These are phyloP conservation scores for Drosophila malerkotliana DNA, from an alignment of 1,140 invertebrate species.

Conservation along the genomic window DNA sequence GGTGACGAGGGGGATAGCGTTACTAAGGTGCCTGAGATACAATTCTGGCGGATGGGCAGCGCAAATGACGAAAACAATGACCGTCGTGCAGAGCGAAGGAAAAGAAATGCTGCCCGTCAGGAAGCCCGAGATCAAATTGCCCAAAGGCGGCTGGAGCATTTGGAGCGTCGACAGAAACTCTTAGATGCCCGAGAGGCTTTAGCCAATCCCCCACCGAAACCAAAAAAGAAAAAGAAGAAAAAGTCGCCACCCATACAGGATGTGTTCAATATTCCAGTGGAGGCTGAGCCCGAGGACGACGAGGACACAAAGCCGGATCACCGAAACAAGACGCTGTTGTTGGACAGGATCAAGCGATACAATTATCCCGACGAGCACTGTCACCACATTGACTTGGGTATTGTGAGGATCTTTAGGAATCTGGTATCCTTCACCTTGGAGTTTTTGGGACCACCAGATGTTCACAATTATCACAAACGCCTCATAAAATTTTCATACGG, in stretches of 20 bases:
- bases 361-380: constrained; percentile 50
- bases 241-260: constrained; percentile 18
- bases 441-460: constrained; percentile 46
- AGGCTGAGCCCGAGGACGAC: constrained; percentile 27
- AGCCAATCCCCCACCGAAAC: background rate
- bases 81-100: constrained; percentile 5
- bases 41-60: background rate
- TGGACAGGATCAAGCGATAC: constrained; percentile 16
- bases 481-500: constrained; percentile 45
- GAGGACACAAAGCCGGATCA: constrained; percentile 34
- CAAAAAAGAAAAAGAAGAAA: constrained; percentile 34
- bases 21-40: background rate
- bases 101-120: constrained; percentile 34
- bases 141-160: background rate
- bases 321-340: constrained; percentile 43
- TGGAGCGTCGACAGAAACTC: constrained; percentile 1
- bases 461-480: constrained; percentile 22
- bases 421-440: constrained; percentile 51
- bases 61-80: background rate
- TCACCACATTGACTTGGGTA: constrained; percentile 57
- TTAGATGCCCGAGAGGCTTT: background rate
- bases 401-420: constrained; percentile 44
- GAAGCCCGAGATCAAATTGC: constrained; percentile 16
- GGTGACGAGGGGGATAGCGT: constrained; percentile 15
- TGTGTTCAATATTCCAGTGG: constrained; percentile 47